Base-by-base conservation (phyloP, 1,140 invertebrate genomes). In the Vanessa atalanta region DNA sequence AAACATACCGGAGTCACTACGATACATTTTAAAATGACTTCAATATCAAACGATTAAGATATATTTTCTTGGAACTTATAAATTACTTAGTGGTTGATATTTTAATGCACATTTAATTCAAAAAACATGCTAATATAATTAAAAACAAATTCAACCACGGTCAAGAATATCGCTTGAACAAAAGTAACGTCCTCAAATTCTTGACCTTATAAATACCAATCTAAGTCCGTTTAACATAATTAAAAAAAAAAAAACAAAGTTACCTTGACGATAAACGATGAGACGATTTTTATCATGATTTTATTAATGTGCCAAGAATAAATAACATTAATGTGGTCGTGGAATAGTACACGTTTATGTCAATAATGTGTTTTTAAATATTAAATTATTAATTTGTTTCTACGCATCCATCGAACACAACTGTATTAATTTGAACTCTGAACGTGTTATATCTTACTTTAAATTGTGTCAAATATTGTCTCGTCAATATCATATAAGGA, bases 81-180 rank as follows among this genome's bases (percentile, higher is more conserved):
- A 23, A 23, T 20, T 1, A 57, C 20, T 57, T 23, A 57, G 23
- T 23, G 12, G 7, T 60, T 37, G 4, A 31, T 37, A 37, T 37
- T 61, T 9, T 43, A 43, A 43, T 0, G 37, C 9, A 43, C 7
- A 8, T 43, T 43, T 60, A 31, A 60, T 37, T 37, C 43, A 37
- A 7, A 9, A 69, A 61, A 67, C 64, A 57, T 16, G 23, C 37
- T 57, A 53, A 68, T 66, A 16, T 47, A 50, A 68, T 68, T 76
- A 60, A 71, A 67, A 76, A 76, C 65, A 31, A 60, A 73, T 67
- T n/a, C n/a, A 51, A n/a, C 65, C 71, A 67, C 20, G 71, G 71
- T 73, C 53, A 61, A 73, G 63, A 55, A 26, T 64, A 55, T 16
- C 63, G 47, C 48, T 26, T 61, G 13, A 73, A 57, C 47, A 65